phyloP scores from a whole-genome alignment of 2,797 vertebrate species.

The Tachyglossus aculeatus region DNA sequence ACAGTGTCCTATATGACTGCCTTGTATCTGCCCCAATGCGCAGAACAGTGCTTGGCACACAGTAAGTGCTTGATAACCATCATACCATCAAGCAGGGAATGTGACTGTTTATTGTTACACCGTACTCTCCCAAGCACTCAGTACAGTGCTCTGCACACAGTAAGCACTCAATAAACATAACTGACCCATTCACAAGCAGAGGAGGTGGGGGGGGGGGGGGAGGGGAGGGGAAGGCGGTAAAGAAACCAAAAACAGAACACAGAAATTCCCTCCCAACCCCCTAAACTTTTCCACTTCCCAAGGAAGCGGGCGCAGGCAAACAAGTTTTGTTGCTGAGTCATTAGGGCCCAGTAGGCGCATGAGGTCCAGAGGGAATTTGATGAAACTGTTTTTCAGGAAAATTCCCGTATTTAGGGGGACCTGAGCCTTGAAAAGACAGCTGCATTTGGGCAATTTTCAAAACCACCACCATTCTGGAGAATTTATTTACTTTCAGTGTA shows the following conservation, averaged over 20 bases:
- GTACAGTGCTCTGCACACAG: too few species aligned
- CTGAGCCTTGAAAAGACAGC: constrained; percentile 24
- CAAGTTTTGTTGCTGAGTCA: background rate
- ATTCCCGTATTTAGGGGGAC: background rate
- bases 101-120: too few species aligned
- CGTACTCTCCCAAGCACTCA: too few species aligned
- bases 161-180: too few species aligned
- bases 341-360: background rate
- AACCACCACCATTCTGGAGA: constrained; percentile 16
- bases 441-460: constrained; percentile 31
- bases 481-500: constrained; percentile 38
- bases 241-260: constrained; percentile 34
- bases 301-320: background rate
- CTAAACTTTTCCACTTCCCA: background rate
- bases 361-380: constrained; percentile 4
- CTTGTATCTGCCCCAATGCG: too few species aligned
- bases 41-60: too few species aligned
- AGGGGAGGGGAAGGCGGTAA: background rate
- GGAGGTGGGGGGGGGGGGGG: too few species aligned
- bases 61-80: too few species aligned
- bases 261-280: background rate
- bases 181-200: too few species aligned
- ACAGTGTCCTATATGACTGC: too few species aligned
- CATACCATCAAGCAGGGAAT: too few species aligned
- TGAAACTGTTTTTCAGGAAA: constrained; percentile 10